phyloP scores from a whole-genome alignment of 2,113 vertebrate genomes.

The Lamprotornis superbus region DNA sequence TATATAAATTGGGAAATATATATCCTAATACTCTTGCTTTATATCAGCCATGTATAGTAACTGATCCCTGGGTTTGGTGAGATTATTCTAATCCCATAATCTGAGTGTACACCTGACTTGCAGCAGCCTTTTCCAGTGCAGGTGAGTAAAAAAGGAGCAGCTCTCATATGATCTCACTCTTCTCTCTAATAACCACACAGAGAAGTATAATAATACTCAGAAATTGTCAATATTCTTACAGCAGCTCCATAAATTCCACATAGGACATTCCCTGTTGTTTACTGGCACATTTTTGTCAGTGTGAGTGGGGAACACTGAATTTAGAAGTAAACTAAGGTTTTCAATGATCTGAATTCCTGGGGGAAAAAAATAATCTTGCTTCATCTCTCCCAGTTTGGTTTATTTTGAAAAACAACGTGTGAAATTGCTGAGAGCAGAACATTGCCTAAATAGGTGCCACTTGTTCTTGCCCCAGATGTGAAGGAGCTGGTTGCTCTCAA shows the following conservation, averaged over 20 bases:
- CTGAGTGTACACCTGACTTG: neutral
- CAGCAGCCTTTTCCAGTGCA: neutral
- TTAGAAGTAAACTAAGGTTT: neutral
- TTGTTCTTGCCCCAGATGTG: slow-evolving; percentile 54
- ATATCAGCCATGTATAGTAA: neutral
- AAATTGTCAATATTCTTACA: neutral
- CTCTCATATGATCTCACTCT: neutral
- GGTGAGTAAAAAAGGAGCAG: neutral
- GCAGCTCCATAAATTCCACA: neutral
- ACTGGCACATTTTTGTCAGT: neutral
- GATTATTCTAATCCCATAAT: neutral
- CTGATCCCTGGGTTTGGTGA: neutral
- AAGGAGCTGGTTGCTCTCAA: slow-evolving; percentile 45
- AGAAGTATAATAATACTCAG: neutral
- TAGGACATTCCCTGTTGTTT: neutral
- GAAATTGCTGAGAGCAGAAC: slow-evolving; percentile 50
- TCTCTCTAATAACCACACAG: neutral
- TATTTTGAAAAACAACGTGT: neutral
- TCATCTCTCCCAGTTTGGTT: neutral
- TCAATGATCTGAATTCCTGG: neutral
- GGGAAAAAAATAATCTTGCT: neutral
- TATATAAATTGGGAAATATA: neutral
- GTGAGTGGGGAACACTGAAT: neutral
- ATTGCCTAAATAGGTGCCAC: slow-evolving; percentile 59
- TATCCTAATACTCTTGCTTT: neutral